Base-by-base conservation (phyloP, 1,140 invertebrate species). In the Drosophila erecta region DNA sequence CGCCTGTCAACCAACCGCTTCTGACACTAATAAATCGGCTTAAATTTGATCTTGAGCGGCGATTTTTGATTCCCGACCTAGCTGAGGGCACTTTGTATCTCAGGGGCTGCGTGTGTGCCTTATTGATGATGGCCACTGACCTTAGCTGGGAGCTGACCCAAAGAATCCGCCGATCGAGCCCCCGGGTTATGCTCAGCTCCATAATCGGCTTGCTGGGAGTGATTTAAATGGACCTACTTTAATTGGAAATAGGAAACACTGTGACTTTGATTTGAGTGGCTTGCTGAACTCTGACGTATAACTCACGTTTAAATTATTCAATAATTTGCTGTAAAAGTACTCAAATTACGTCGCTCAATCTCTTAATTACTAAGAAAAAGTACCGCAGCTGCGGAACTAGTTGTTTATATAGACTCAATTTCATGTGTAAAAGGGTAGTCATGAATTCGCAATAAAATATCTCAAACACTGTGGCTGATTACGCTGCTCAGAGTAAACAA, bases 11-110 rank as follows among this genome's bases (percentile, higher is more conserved):
- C 57, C 73, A 69, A 71, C 57, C 71, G 56, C 64, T 49, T 37
- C 70, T 87, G 79, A 80, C 79, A 69, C 72, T 79, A 69, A 89
- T 87, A 84, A 87, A 87, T 87, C 84, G 84, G 84, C 84, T 89
- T 87, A 77, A 89, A 89, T 87, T 89, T 84, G 72, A 80, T 89
- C 84, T 87, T 80, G 76, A 87, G 49, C 78, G 61, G 47, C 60
- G 53, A 71, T 77, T 77, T 77, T 70, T 67, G 57, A 57, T 64
- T 49, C 49, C 37, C 20, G 11, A 10, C 61, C 66, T 56, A 61
- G 43, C 64, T 67, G 37, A 65, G 46, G 60, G 60, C 64, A 67
- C 33, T 35, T 37, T 53, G 44, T 67, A 20, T 22, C 37, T 65
- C 30, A n/a, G 46, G 64, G 64, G 37, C 55, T 17, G 11, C 37